Conservation (phyloP, 2,113 vertebrate genomes). For the Tachuris rubrigastra region DNA sequence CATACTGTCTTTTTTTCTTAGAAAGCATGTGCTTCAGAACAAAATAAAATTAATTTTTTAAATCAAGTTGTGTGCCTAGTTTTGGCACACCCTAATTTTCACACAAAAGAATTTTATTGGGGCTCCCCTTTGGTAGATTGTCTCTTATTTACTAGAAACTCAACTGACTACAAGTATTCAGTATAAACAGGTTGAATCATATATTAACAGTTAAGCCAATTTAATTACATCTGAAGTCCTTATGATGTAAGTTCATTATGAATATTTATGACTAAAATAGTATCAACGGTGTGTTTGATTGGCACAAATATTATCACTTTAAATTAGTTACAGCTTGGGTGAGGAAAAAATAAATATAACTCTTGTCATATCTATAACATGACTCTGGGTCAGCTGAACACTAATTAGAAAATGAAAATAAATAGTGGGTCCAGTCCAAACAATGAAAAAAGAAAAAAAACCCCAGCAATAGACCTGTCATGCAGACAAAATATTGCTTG, state of each 20-base stretch:
- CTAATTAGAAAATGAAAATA: conserved; percentile 54
- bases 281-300: neutral
- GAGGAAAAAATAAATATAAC: neutral
- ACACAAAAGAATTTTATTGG: neutral
- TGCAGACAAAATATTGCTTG: conserved; percentile 37
- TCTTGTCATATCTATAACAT: neutral
- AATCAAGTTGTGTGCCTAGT: neutral
- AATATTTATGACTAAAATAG: conserved; percentile 27
- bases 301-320: neutral
- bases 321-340: neutral
- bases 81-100: neutral
- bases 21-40: neutral
- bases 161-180: neutral
- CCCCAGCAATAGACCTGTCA: conserved; percentile 22
- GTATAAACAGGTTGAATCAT: neutral
- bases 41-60: neutral
- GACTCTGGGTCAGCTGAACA: neutral
- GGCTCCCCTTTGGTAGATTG: neutral
- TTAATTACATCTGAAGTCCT: conserved; percentile 8
- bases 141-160: neutral
- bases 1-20: neutral
- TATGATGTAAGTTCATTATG: neutral
- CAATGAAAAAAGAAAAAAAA: neutral
- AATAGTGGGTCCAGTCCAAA: neutral
- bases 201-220: neutral